These are phyloP conservation scores for Cynopterus sphinx DNA, from an alignment of 2,797 vertebrate genomes.

Conservation along the genomic window DNA sequence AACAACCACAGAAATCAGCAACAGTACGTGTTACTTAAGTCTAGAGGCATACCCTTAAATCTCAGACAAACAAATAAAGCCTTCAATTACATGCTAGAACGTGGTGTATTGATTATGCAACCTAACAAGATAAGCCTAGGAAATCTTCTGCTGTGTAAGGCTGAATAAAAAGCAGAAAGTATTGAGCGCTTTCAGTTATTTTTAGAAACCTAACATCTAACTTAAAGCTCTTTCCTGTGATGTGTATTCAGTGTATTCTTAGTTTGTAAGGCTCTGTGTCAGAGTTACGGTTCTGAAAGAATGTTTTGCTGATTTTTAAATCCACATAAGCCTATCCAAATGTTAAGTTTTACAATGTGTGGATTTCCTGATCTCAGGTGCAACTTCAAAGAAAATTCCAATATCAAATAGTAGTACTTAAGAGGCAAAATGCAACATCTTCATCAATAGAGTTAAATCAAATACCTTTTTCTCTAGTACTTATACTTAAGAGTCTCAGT, in stretches of 20 bases:
- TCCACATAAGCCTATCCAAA: constrained; percentile 59
- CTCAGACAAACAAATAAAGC: not conserved
- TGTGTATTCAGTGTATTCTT: constrained; percentile 1
- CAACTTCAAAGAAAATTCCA: constrained; percentile 59
- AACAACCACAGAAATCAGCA: constrained; percentile 65
- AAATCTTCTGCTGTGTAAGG: constrained; percentile 69
- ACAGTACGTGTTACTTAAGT: constrained; percentile 70
- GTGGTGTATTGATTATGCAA: constrained; percentile 74
- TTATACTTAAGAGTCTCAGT: not conserved
- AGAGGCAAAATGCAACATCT: constrained; percentile 36
- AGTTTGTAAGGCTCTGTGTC: constrained; percentile 16
- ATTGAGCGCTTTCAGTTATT: constrained; percentile 74
- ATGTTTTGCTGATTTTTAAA: constrained; percentile 46
- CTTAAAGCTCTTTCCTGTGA: constrained; percentile 48
- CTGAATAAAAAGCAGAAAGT: constrained; percentile 30
- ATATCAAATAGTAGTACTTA: not conserved
- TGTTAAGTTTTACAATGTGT: constrained; percentile 34
- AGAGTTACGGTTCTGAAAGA: not conserved
- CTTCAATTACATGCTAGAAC: constrained; percentile 58
- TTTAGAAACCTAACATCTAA: constrained; percentile 67
- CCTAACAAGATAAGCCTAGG: constrained; percentile 67
- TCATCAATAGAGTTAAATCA: constrained; percentile 50
- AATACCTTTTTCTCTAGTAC: constrained; percentile 33
- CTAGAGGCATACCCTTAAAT: constrained; percentile 75
- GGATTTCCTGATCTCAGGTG: constrained; percentile 42